A percentile compares a stretch with the other conserved stretches of the same genome.
Conservation (phyloP, 2,888 invertebrate genomes). For the Drosophila setosimentum region DNA sequence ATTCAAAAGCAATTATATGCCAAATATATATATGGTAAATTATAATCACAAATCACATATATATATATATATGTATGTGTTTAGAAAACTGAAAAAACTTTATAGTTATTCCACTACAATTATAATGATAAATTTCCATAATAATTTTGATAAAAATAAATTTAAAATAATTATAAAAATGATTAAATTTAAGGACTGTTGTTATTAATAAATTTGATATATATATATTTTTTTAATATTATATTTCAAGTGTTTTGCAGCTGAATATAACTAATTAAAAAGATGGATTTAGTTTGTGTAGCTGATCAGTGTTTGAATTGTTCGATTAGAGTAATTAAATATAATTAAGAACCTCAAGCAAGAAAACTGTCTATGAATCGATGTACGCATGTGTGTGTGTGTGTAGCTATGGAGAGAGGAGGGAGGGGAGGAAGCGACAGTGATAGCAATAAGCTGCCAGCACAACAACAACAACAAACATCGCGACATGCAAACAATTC, state of each 20-base stretch:
- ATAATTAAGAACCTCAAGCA: conserved; percentile 18
- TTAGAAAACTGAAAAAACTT: neutral
- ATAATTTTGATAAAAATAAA: neutral
- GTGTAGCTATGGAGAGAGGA: neutral
- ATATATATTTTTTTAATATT: too few relatives aligned
- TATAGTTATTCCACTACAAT: neutral
- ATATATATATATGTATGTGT: too few relatives aligned
- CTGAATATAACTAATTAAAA: neutral
- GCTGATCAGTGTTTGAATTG: conserved; percentile 45
- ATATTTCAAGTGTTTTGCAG: neutral
- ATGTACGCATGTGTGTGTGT: neutral
- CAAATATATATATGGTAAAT: too few relatives aligned
- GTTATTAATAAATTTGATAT: neutral
- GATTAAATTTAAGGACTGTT: neutral
- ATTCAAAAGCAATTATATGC: too few relatives aligned
- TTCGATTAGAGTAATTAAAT: conserved; percentile 45
- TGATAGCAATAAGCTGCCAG: neutral
- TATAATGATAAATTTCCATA: neutral
- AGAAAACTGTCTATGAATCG: conserved; percentile 3
- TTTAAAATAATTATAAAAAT: neutral
- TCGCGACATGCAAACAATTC: conserved; percentile 59
- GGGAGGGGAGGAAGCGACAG: conserved; percentile 2
- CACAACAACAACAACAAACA: conserved; percentile 17
- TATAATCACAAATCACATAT: too few relatives aligned
- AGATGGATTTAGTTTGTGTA: conserved; percentile 1